Base-by-base conservation (phyloP, 2,797 vertebrate genomes). In the Antennarius maculatus region DNA sequence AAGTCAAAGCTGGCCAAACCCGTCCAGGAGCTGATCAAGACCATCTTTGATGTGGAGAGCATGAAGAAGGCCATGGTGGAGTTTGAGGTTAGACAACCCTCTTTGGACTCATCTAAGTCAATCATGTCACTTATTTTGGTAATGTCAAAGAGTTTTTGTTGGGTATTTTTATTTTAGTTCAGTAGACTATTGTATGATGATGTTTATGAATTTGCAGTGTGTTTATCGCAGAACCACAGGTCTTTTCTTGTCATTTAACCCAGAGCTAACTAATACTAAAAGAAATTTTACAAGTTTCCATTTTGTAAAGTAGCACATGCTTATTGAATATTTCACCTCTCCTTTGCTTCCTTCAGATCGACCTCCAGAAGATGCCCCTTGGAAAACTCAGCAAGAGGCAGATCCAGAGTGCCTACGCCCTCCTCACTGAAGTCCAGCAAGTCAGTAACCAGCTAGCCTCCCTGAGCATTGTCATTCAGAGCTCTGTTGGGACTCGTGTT, bases 41-140 rank as follows among this genome's bases (percentile, higher is more conserved):
- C 94, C 90, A 98, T 99, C 80, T 99, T 99, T 74, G 97, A 99
- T 54, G 96, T 99, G 68, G 98, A 99, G 72, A 99, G 97, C 89
- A 99, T 99, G 97, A 99, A 98, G 91, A 99, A 99, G 79, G 97
- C 98, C 45, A 97, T 99, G 97, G 98, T 99, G 88, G 98, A 99
- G 85, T 99, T 97, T 79, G 98, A 99, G 96, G 98, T 98, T 6
- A 14, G 42, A 43, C 13, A 15, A 15, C 12, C 4, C 42, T 14
- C 37, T 39, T 10, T 9, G 37, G 37, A 9, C 37, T 6, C 5
- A 39, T 39, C 37, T 39, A 3, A 8, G 29, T 50, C 11, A 14
- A 49, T 63, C 23, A 42, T 23, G 9, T 58, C 14, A 17, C 18
- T 15, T 60, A 7, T 53, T 60, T 1, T 27, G 29, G 28, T 11